Evolutionary conservation across 2,888 invertebrate species (phyloP).

Genomic region (Chromoteleia sp.): DNA sequence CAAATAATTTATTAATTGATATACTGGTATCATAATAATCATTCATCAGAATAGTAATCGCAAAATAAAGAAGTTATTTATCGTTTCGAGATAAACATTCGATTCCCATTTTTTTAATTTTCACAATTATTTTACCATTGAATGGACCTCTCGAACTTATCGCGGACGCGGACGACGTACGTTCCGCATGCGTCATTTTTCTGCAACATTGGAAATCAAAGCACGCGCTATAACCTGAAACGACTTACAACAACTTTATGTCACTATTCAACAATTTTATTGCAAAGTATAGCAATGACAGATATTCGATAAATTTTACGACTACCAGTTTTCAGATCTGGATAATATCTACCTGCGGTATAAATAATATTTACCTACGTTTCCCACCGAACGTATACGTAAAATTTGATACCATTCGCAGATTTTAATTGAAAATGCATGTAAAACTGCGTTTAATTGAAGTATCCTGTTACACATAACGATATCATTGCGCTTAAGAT

Average conservation of each 20-base stretch:
- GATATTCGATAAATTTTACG: slow-evolving; percentile 50
- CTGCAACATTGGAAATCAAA: slow-evolving; percentile 52
- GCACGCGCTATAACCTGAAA: slow-evolving; percentile 47
- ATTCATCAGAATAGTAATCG: too few species aligned
- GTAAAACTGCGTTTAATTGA: slow-evolving; percentile 29
- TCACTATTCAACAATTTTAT: slow-evolving; percentile 42
- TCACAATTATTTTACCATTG: too few species aligned
- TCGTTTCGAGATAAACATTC: too few species aligned
- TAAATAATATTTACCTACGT: too few species aligned
- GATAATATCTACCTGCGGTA: slow-evolving; percentile 4
- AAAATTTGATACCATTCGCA: background rate
- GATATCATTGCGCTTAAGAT: slow-evolving; percentile 45
- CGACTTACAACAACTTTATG: slow-evolving; percentile 49
- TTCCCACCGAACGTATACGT: too few species aligned
- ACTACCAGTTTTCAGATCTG: slow-evolving; percentile 21
- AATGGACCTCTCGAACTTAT: slow-evolving; percentile 29
- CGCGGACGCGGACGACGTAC: slow-evolving; percentile 14
- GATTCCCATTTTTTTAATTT: too few species aligned
- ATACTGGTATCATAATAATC: too few species aligned
- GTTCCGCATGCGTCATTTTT: slow-evolving; percentile 31
- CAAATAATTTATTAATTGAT: slow-evolving; percentile 44
- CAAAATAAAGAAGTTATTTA: too few species aligned
- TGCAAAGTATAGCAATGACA: slow-evolving; percentile 50
- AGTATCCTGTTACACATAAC: slow-evolving; percentile 46
- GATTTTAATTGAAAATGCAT: slow-evolving; percentile 44